phyloP scores from a whole-genome alignment of 2,113 vertebrate species.

The Strigops habroptila region DNA sequence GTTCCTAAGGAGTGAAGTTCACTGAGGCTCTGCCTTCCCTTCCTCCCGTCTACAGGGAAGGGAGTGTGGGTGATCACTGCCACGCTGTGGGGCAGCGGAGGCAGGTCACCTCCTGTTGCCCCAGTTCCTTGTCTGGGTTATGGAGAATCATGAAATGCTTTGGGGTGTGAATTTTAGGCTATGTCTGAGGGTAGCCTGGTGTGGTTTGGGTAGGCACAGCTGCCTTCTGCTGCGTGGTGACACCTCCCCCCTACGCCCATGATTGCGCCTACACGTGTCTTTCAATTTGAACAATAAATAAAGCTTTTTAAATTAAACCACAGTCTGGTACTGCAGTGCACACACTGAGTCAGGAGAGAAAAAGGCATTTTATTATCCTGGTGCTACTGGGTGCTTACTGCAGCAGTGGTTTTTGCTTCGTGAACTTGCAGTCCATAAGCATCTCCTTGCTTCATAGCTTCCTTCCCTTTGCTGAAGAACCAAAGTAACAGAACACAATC shows the following conservation, averaged over 20 bases:
- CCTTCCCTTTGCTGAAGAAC: background rate
- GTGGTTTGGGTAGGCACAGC: background rate
- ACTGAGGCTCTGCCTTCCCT: background rate
- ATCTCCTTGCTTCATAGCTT: background rate
- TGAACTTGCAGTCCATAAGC: background rate
- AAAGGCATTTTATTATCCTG: background rate
- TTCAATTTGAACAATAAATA: background rate
- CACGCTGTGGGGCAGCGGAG: fast-evolving
- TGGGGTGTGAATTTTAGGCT: background rate
- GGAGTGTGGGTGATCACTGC: fast-evolving
- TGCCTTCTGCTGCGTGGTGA: background rate
- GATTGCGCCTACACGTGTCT: fast-evolving
- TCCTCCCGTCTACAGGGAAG: fast-evolving
- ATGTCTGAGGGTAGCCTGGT: background rate
- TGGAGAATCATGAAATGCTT: background rate
- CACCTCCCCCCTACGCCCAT: background rate
- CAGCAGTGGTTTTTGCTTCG: background rate
- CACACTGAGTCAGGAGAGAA: background rate
- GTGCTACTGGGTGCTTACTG: background rate
- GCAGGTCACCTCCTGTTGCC: background rate
- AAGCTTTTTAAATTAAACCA: background rate
- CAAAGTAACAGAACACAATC: background rate
- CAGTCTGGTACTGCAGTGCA: background rate
- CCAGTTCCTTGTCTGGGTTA: too few species aligned
- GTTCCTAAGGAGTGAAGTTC: background rate